Evolutionary conservation across 1,140 invertebrate genomes (phyloP), one percentile per base, ranked within the genome.

Genomic region (Drosophila kohkoa): DNA sequence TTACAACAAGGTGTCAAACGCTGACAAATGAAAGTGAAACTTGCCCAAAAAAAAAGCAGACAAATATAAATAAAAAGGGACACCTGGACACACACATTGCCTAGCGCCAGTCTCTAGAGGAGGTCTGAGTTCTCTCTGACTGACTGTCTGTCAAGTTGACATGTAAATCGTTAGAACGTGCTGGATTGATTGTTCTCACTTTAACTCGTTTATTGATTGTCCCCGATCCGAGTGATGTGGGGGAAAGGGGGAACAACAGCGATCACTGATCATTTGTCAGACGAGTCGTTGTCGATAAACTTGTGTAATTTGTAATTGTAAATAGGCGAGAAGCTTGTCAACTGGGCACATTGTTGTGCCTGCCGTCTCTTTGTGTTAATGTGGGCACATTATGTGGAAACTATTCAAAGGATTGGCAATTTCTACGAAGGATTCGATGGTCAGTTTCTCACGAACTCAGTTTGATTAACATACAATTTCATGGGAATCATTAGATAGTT

Each of bases 1-100:
- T 55, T 55, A 66, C 51, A 71, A 90, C 87, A 86, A 86, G 86
- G 86, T 89, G 86, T 89, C 86, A 86, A 83, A 71, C 62, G 54
- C 49, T 90, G 82, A 90, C 86, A 90, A 90, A 90, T 90, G 86
- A 90, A 90, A 90, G 85, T 86, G 82, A 90, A 90, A 86, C 49
- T 54, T 54, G 35, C 35, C 16, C 32, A 38, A 66, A 67, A 69
- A 54, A 52, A 11, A 38, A 51, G 45, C 16, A 54, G 57, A 20
- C 1, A 20, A 49, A 8, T 8, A 8, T 1, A 38, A 16, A 15
- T 5, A 20, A 58, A n/a, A 58, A 51, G 74, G 82, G 70, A 64
- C 85, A 89, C 85, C 86, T 89, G 85, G 85, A 89, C 81, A 89
- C 78, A 89, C 85, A 85, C 86, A 77, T 43, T 13, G 41, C n/a